Evolutionary conservation across 2,888 invertebrate species (phyloP), one percentile per base, ranked within the genome.

Genomic region (Xanthia togata): DNA sequence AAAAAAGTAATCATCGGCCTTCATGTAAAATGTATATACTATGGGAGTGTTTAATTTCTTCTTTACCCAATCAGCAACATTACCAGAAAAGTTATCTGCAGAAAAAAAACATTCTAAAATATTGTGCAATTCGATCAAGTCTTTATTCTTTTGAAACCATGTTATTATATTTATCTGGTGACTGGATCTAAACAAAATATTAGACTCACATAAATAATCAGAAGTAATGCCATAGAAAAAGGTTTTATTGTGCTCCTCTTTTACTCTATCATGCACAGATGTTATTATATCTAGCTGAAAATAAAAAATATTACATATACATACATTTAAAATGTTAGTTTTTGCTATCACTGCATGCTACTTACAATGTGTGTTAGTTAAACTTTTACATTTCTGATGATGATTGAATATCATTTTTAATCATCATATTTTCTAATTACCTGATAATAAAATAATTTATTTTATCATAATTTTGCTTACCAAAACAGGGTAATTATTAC

Each of bases 51-150:
- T 96, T 65, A 96, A 87, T 73, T 92, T 92, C 20, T 81, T 88
- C 82, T 96, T 96, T 5, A 96, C 95, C 96, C 96, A 96, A 81
- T 96, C 96, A 44, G 96, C 95, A 87, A 91, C 90, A 79, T 93
- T 95, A 23, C 96, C 96, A 81, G 93, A 89, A 78, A 90, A 88
- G 77, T 95, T 95, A 87, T 92, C 96, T 95, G 89, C 59, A 92
- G 90, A 20, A 64, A 31, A 35, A 57, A 44, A 65, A 60, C 2
- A 63, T 38, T n/a, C 0, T 38, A 12, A 31, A 20, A 14, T 70
- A 53, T 50, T 23, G 5, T 35, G 23, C 35, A 44, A 50, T 26
- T 70, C 35, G 31, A 50, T 35, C 1, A 53, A 41, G 6, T 44
- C 11, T 38, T 31, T 44, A 35, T 17, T 23, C 5, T 35, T 50